These are phyloP conservation scores for Campylomormyrus numenius DNA, from an alignment of 2,113 vertebrate species.

Conservation along the genomic window DNA sequence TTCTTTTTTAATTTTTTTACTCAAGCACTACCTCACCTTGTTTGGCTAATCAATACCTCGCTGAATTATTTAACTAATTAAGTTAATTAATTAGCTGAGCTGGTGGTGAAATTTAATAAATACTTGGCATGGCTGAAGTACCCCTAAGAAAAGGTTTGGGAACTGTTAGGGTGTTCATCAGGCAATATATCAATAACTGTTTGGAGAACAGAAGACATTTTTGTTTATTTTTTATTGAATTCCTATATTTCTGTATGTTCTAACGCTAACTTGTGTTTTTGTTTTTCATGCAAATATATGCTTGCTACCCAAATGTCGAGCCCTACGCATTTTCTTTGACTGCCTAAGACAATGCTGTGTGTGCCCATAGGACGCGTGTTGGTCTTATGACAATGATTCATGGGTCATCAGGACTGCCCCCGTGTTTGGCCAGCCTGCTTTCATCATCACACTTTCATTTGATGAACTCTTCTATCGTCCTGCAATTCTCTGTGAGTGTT, in stretches of 20 bases:
- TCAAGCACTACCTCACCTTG: neutral
- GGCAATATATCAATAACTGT: neutral
- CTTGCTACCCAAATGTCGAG: neutral
- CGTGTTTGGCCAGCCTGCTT: neutral
- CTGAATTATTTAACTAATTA: neutral
- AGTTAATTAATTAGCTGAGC: neutral
- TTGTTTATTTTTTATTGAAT: neutral
- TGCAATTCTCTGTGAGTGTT: neutral
- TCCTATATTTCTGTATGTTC: neutral
- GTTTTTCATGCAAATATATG: neutral
- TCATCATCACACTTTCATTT: neutral
- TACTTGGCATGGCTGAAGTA: too few species aligned
- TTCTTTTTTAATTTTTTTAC: neutral
- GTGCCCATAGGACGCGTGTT: neutral
- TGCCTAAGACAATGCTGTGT: neutral
- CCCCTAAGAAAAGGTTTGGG: neutral
- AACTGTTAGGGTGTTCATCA: neutral
- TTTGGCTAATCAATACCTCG: neutral
- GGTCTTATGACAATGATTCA: neutral
- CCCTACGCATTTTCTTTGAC: neutral
- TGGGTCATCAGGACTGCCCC: neutral
- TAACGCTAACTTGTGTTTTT: neutral
- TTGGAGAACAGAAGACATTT: neutral
- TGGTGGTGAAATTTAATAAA: neutral
- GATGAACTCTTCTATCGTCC: neutral